Conservation (phyloP, 2,113 vertebrate species). For the Gambusia holbrooki region DNA sequence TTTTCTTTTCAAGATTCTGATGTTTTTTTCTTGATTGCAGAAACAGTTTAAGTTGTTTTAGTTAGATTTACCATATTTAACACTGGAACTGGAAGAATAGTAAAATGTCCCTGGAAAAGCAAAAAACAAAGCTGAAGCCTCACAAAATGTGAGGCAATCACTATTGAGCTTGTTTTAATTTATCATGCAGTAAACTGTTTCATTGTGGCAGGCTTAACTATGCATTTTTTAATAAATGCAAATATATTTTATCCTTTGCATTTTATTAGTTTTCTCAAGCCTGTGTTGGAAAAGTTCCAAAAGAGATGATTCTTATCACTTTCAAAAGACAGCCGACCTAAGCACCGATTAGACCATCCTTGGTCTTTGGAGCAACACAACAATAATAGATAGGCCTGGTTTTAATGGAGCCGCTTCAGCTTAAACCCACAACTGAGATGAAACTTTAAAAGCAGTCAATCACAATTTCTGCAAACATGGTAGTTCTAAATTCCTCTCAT, state of each 20-base stretch:
- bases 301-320: neutral
- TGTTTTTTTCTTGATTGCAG: neutral
- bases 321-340: neutral
- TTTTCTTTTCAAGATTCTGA: neutral
- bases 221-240: neutral
- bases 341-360: neutral
- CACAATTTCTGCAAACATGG: neutral
- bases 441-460: neutral
- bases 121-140: too few relatives aligned
- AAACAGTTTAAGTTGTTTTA: neutral
- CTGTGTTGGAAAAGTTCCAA: neutral
- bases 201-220: neutral
- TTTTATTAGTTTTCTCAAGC: neutral
- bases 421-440: neutral
- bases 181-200: too few relatives aligned
- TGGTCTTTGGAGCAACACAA: slow-evolving; percentile 8
- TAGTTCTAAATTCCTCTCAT: neutral
- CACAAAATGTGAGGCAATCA: too few relatives aligned
- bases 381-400: neutral
- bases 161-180: too few relatives aligned
- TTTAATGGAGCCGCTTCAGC: neutral
- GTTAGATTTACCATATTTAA: too few relatives aligned
- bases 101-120: too few relatives aligned
- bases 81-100: too few relatives aligned
- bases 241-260: neutral